Evolutionary conservation across 2,888 invertebrate genomes (phyloP).

Genomic region (Andrena marginata): DNA sequence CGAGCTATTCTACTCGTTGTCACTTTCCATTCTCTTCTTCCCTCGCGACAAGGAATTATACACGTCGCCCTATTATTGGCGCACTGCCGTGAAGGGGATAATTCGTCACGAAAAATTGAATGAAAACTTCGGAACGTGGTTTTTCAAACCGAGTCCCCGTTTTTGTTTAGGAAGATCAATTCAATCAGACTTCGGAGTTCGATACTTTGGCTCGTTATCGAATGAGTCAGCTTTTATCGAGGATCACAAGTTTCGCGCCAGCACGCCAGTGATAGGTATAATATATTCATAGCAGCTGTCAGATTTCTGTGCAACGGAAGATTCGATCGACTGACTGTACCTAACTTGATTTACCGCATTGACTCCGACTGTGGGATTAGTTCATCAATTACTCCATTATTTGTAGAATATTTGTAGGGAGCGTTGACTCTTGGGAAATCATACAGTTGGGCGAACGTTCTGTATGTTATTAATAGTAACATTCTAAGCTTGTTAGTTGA

Average conservation of each 20-base stretch:
- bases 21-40: conserved; percentile 22
- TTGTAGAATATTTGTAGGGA: conserved; percentile 7
- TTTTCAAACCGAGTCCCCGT: too few species aligned
- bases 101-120: background rate
- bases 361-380: background rate
- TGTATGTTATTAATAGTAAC: background rate
- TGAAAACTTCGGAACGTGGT: too few species aligned
- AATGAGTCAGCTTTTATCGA: background rate
- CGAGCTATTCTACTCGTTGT: conserved; percentile 44
- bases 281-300: conserved; percentile 4
- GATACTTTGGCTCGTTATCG: too few species aligned
- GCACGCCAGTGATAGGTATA: background rate
- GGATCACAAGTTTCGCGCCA: background rate
- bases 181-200: too few species aligned
- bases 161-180: too few species aligned
- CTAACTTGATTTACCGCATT: conserved; percentile 23
- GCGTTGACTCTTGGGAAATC: background rate
- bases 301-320: background rate
- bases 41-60: conserved; percentile 9
- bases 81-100: background rate
- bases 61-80: background rate
- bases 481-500: background rate
- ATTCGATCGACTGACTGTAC: background rate
- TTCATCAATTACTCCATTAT: conserved; percentile 15
- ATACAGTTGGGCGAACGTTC: background rate